Evolutionary conservation across 2,888 invertebrate species (phyloP), one percentile per base, ranked within the genome.

Genomic region (Anarsia innoxiella): DNA sequence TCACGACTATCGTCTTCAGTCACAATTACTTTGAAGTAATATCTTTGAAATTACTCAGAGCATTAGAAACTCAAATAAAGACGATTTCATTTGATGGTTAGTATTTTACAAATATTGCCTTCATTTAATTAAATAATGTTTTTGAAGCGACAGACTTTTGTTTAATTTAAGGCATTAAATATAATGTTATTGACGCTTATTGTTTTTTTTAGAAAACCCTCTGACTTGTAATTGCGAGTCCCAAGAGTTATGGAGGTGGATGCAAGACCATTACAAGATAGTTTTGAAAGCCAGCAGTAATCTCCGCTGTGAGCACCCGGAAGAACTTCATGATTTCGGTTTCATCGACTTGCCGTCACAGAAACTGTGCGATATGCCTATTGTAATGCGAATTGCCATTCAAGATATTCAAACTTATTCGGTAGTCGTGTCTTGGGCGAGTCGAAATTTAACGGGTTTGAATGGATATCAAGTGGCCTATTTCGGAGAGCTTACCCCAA

Each of bases 161-260:
- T n/a, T n/a, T n/a, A n/a, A n/a, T n/a, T n/a, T n/a, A n/a, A n/a
- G n/a, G n/a, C n/a, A n/a, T n/a, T n/a, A n/a, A n/a, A n/a, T n/a
- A n/a, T n/a, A n/a, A n/a, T n/a, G 5, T 15, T 15, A 8, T 6
- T 19, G n/a, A n/a, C n/a, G n/a, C n/a, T n/a, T n/a, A n/a, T n/a
- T n/a, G n/a, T 27, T 15, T 27, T 35, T 70, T 68, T 31, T 88
- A 94, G 95, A 93, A 65, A 96, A 96, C 77, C 96, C 96, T 29
- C 84, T 96, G 53, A 90, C 91, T 46, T 97, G 96, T 75, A 93
- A 91, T 62, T 97, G 96, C 71, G 94, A 95, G 67, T 90, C 95
- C 41, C 93, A 95, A 76, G 93, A 94, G 67, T 88, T 95, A 31
- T 95, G 96, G 94, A 93, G 92, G 78, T 97, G 96, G 96, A 87